Conservation (phyloP, 2,888 invertebrate genomes). For the Vesta saturnalis region DNA sequence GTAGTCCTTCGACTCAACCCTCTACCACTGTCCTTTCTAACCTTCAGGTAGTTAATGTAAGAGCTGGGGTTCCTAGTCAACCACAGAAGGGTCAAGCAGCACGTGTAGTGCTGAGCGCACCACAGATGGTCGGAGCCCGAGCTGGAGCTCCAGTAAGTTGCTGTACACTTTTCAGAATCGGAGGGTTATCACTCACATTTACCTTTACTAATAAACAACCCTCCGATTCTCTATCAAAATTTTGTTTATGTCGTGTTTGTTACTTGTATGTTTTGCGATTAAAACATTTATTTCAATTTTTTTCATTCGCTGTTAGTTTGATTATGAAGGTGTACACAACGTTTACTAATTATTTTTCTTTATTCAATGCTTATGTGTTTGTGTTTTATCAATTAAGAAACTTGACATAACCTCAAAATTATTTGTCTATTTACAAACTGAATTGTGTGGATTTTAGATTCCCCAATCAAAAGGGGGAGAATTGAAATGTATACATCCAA, state of each 20-base stretch:
- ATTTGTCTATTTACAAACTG: background rate
- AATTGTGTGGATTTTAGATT: too few relatives aligned
- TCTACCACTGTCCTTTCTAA: constrained; percentile 65
- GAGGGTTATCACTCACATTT: constrained; percentile 5
- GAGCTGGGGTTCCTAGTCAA: constrained; percentile 76
- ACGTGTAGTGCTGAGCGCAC: constrained; percentile 84
- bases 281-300: constrained; percentile 23
- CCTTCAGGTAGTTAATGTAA: constrained; percentile 87
- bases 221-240: constrained; percentile 43
- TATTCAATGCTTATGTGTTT: constrained; percentile 9
- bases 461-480: too few relatives aligned
- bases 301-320: constrained; percentile 39
- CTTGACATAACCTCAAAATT: constrained; percentile 6
- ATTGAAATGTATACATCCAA: too few relatives aligned
- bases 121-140: constrained; percentile 83
- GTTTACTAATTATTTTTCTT: constrained; percentile 37
- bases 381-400: background rate
- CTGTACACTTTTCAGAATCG: constrained; percentile 47
- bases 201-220: constrained; percentile 26
- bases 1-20: constrained; percentile 58
- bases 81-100: constrained; percentile 82
- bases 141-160: constrained; percentile 82
- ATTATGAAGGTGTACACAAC: constrained; percentile 48
- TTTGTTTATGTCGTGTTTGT: constrained; percentile 20
- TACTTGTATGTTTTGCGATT: constrained; percentile 9